Evolutionary conservation across 1,140 invertebrate species (phyloP).

Genomic region (Portunus trituberculatus): DNA sequence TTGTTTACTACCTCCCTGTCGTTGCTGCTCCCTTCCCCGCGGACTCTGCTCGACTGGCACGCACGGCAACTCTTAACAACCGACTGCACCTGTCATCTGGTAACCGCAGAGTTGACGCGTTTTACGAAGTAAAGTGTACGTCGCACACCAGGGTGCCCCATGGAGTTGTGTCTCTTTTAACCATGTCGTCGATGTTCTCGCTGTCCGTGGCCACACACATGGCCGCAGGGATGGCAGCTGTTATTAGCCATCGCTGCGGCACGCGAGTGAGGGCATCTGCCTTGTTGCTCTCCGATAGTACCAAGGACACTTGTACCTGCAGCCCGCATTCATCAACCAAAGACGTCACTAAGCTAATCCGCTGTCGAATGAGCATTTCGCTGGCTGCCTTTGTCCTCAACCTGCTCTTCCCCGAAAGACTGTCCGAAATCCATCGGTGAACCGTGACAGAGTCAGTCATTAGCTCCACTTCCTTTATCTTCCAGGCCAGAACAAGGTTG

Average conservation of each 20-base stretch:
- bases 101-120: neutral
- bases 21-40: too few relatives aligned
- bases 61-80: neutral
- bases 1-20: too few relatives aligned
- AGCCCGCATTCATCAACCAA: neutral
- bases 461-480: too few relatives aligned
- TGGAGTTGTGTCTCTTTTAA: neutral
- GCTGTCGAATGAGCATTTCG: too few relatives aligned
- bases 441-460: neutral
- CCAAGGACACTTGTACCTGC: neutral
- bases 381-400: too few relatives aligned
- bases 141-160: neutral
- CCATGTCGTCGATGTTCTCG: neutral
- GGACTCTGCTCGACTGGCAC: too few relatives aligned
- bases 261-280: neutral
- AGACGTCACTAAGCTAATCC: neutral
- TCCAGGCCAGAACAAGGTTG: neutral
- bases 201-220: too few relatives aligned
- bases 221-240: neutral
- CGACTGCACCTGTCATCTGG: neutral
- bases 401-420: neutral
- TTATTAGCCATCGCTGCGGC: neutral
- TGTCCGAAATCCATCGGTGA: conserved; percentile 41
- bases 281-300: neutral
- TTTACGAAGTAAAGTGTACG: neutral